Percentiles rank a stretch among this genome's conserved stretches.
phyloP scores from a whole-genome alignment of 2,797 vertebrate genomes.

The Leontopithecus rosalia region DNA sequence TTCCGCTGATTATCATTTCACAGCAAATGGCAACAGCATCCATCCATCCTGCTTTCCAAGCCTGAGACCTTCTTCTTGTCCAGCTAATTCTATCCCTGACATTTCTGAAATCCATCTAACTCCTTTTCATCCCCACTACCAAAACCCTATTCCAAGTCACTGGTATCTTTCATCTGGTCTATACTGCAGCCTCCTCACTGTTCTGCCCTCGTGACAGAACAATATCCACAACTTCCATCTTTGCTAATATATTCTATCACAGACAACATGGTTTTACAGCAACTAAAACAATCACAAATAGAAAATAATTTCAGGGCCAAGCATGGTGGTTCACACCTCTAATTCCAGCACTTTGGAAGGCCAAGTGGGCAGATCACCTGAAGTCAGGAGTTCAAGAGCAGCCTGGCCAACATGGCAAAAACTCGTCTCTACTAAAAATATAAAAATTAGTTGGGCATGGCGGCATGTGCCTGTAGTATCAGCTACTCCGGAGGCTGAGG shows the following conservation, averaged over 20 bases:
- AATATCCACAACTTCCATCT: background rate
- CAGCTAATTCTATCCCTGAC: background rate
- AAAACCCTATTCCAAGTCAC: background rate
- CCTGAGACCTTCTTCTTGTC: background rate
- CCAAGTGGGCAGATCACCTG: background rate
- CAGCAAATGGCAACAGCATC: background rate
- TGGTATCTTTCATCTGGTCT: background rate
- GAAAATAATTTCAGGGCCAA: background rate
- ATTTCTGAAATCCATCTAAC: background rate
- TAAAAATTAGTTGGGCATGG: background rate
- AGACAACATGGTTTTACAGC: background rate
- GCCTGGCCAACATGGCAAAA: background rate
- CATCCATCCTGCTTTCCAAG: background rate
- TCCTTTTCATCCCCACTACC: background rate
- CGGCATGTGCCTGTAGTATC: background rate
- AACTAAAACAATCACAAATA: background rate
- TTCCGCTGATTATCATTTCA: background rate
- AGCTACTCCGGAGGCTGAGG: background rate
- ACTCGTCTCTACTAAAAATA: background rate
- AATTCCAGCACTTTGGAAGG: background rate
- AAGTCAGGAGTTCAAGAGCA: background rate
- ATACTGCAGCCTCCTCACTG: background rate
- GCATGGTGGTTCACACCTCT: too few species aligned
- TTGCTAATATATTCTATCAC: background rate
- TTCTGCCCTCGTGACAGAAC: background rate